These are phyloP conservation scores for Phacellophora camtschatica DNA, from an alignment of 30 jellyfish, hydroid and myxozoan genomes.

Conservation along the genomic window DNA sequence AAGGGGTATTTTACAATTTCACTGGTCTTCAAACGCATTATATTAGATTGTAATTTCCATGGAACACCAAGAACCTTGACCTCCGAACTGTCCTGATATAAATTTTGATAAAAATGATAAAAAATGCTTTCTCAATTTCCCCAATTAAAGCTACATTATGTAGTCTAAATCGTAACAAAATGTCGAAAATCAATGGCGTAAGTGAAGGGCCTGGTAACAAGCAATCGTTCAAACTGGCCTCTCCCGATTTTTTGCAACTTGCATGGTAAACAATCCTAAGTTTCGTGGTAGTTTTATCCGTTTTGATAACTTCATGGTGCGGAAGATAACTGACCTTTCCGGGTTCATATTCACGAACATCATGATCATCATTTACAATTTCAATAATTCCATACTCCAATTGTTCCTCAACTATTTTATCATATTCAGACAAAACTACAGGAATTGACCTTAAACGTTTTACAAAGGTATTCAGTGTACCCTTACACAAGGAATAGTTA, in stretches of 20 bases:
- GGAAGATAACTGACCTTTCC: not conserved
- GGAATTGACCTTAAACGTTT: no score
- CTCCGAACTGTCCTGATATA: no score
- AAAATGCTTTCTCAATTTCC: constrained; percentile 5
- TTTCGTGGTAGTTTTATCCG: no score
- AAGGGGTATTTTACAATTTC: not conserved
- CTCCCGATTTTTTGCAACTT: not conserved
- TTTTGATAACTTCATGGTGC: no score
- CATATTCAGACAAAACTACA: no score
- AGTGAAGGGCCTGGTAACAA: not conserved
- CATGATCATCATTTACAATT: no score
- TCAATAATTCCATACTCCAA: no score
- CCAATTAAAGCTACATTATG: not conserved
- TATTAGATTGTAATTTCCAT: not conserved
- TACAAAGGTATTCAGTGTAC: no score
- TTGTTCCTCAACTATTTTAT: no score
- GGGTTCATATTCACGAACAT: no score
- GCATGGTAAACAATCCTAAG: constrained; percentile 8
- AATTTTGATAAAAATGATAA: no score
- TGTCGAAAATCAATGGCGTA: not conserved
- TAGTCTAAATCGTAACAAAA: not conserved
- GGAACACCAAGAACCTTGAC: not conserved
- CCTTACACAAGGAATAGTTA: no score
- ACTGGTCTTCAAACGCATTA: not conserved
- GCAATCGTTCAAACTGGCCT: not conserved